Base-by-base conservation (phyloP, 2,888 invertebrate species). In the Aphidius colemani region DNA sequence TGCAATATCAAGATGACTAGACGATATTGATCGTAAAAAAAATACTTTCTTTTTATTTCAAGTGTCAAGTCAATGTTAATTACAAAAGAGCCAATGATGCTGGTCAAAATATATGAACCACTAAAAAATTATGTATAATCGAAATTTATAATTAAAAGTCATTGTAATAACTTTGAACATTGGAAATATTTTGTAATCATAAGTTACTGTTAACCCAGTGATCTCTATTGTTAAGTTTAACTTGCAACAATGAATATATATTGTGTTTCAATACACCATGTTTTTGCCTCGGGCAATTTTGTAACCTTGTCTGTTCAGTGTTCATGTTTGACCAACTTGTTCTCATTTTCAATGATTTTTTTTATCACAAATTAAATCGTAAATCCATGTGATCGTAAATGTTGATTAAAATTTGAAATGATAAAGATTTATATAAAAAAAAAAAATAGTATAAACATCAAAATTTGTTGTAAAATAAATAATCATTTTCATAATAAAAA, bases 191-290 rank as follows among this genome's bases (percentile, higher is more conserved):
- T 30, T 57, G 10, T 10, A 5, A 11, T 13, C 11, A 30, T 45
- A 46, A 57, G 39, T 57, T 44, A 57, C 46, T 30, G 30, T 44
- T 44, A 46, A 57, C 56, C 46, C 56, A 57, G 56, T 46, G 13
- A 18, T 30, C 44, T 4, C 13, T 8, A 9, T 9, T 10, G 45
- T 3, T 6, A 6, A 18, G 13, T 45, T 30, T 57, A 7, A 18
- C 7, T 39, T 40, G 9, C 30, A 13, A 48, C 48, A 57, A 57
- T 57, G 45, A 57, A 57, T 46, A 45, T 57, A 45, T 43, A n/a
- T 45, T n/a, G 45, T 57, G 56, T 11, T 45, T 57, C 56, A 57
- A 44, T 45, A 7, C 30, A 18, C 55, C 8, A 40, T 7, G 7
- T 18, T 30, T 30, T 44, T 7, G 30, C 44, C 8, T 30, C 30